Percentiles rank a stretch among this genome's conserved stretches.
Evolutionary conservation across 2,888 invertebrate species (phyloP).

Genomic region (Galerucella pusilla): DNA sequence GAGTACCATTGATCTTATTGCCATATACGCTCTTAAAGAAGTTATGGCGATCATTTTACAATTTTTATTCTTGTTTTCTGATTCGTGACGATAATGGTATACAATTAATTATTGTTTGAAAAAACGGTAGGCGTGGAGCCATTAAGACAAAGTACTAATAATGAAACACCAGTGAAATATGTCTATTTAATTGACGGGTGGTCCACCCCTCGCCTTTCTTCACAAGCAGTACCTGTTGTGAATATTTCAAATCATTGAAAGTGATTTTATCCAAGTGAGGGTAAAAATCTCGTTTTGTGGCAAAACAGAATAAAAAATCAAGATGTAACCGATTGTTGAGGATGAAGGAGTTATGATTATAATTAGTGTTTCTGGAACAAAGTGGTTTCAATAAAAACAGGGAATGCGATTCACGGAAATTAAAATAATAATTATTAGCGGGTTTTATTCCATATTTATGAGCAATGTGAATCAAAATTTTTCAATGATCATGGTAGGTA

Average conservation of each 20-base stretch:
- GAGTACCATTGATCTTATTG: background rate
- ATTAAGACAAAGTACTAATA: slow-evolving; percentile 4
- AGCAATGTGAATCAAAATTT: too few species aligned
- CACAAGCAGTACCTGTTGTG: background rate
- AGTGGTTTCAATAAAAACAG: too few species aligned
- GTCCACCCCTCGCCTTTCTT: background rate
- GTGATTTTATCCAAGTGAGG: background rate
- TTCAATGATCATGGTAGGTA: too few species aligned
- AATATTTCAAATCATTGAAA: background rate
- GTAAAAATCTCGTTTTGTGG: too few species aligned
- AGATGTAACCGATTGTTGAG: too few species aligned
- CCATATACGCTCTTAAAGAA: slow-evolving; percentile 10
- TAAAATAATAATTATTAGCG: too few species aligned
- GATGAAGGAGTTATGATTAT: too few species aligned
- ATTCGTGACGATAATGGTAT: slow-evolving; percentile 6
- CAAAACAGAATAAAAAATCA: too few species aligned
- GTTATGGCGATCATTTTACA: slow-evolving; percentile 9
- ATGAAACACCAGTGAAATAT: slow-evolving; percentile 5
- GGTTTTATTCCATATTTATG: too few species aligned
- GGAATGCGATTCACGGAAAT: too few species aligned
- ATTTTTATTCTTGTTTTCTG: slow-evolving; percentile 1
- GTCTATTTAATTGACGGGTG: slow-evolving; percentile 1
- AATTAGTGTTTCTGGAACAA: too few species aligned
- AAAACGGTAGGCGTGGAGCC: slow-evolving; percentile 4
- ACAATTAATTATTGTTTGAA: slow-evolving; percentile 4